phyloP scores from a whole-genome alignment of 2,797 vertebrate species.

The Mus caroli region DNA sequence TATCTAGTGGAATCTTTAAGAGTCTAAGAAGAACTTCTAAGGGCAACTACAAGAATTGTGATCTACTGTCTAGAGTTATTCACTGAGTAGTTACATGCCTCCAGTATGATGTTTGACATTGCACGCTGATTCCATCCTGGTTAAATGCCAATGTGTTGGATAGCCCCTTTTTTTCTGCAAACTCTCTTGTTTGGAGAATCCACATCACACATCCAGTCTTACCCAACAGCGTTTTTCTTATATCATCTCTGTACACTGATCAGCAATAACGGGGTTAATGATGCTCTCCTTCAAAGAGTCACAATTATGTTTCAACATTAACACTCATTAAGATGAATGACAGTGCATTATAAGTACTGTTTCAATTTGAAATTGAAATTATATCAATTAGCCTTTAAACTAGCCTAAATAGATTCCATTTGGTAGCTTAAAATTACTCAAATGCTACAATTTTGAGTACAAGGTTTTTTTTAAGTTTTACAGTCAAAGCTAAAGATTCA shows the following conservation, averaged over 20 bases:
- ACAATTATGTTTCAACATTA: constrained; percentile 76
- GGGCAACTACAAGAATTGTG: neutral
- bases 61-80: neutral
- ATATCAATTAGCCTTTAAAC: constrained; percentile 83
- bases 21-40: neutral
- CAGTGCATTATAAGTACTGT: constrained; percentile 76
- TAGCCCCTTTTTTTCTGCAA: neutral
- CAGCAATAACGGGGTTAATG: constrained; percentile 76
- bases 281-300: constrained; percentile 70
- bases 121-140: too few relatives aligned
- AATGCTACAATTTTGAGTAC: constrained; percentile 67
- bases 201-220: neutral
- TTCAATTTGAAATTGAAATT: constrained; percentile 83
- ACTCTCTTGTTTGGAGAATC: neutral
- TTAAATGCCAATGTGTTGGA: neutral
- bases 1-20: neutral
- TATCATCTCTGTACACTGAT: constrained; percentile 38
- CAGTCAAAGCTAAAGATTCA: constrained; percentile 34
- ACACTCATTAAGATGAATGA: constrained; percentile 80
- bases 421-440: constrained; percentile 72
- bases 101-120: neutral
- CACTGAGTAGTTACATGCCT: neutral
- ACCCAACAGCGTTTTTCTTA: neutral
- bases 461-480: constrained; percentile 45
- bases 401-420: constrained; percentile 82